phyloP scores from a whole-genome alignment of 1,140 invertebrate genomes.

The Caerostris extrusa region DNA sequence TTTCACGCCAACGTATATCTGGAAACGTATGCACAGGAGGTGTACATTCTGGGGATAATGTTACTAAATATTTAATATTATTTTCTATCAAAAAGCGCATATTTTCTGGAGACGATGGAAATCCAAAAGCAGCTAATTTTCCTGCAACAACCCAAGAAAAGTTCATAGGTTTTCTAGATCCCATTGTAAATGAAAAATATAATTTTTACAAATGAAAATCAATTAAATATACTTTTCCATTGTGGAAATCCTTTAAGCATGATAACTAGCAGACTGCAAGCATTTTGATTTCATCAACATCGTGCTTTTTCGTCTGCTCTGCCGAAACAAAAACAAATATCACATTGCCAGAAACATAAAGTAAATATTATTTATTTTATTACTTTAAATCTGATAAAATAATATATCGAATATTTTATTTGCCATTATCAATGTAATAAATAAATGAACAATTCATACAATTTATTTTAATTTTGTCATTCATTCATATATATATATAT shows the following conservation, averaged over 20 bases:
- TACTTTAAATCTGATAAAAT: no score
- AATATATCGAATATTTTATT: no score
- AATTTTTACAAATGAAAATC: not conserved
- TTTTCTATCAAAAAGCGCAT: constrained; percentile 84
- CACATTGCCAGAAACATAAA: not conserved
- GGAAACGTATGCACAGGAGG: constrained; percentile 83
- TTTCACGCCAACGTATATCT: constrained; percentile 84
- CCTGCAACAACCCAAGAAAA: constrained; percentile 78
- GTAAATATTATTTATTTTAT: not conserved
- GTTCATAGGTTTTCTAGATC: constrained; percentile 54
- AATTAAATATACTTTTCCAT: no score
- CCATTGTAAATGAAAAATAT: not conserved
- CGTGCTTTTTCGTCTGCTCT: not conserved
- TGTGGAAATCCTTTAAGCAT: no score
- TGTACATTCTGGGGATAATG: constrained; percentile 85
- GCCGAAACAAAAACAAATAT: not conserved
- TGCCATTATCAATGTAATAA: no score
- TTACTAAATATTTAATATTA: constrained; percentile 84
- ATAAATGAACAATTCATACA: no score
- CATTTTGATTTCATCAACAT: not conserved
- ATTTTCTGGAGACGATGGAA: constrained; percentile 84
- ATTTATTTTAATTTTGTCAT: no score
- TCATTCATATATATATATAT: not conserved
- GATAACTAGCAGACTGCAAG: no score
- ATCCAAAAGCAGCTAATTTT: constrained; percentile 85